Evolutionary conservation across 2,888 invertebrate species (phyloP), one percentile per base, ranked within the genome.

Genomic region (Mechanitis mazaeus): DNA sequence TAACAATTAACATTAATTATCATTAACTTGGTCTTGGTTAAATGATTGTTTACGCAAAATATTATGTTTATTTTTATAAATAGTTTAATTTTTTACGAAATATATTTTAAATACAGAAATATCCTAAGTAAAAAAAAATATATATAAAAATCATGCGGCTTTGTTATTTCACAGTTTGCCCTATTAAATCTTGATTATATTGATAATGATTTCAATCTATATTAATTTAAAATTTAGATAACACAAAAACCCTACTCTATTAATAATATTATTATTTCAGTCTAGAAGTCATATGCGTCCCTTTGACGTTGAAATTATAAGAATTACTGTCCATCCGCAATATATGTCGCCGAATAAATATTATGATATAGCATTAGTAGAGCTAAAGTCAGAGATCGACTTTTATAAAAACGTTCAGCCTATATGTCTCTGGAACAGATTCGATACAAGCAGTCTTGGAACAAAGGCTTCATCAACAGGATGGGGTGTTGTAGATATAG

Each of bases 351-450:
- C 75, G 4, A 71, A 59, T 20, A 74, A 73, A 60, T 77, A 77
- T 61, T 68, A 66, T 54, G 77, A 77, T 46, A 74, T 76, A 46
- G 77, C 76, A 1, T 60, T 77, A 3, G 65, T 77, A 20, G 70
- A 75, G 58, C 38, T 78, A n/a, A 45, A 50, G 3, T 50, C 42
- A 3, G 57, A 65, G 31, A 63, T 64, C 2, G 5, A n/a, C 1
- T 75, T 76, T 55, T 61, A 66, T 0, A 64, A 55, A 9, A 56
- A 62, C 11, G 58, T 73, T 2, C 73, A 74, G 31, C 76, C 76
- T 4, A 73, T 73, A 4, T 76, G 76, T 60, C 64, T 76, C 1
- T 75, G 72, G 70, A 59, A 31, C 11, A 38, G 66, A 0, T 55
- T 55, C 5, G 70, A 72, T 53, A 70, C 64, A 3, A 60, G 56